phyloP scores from a whole-genome alignment of 2,113 vertebrate genomes.

The Tor tambroides region DNA sequence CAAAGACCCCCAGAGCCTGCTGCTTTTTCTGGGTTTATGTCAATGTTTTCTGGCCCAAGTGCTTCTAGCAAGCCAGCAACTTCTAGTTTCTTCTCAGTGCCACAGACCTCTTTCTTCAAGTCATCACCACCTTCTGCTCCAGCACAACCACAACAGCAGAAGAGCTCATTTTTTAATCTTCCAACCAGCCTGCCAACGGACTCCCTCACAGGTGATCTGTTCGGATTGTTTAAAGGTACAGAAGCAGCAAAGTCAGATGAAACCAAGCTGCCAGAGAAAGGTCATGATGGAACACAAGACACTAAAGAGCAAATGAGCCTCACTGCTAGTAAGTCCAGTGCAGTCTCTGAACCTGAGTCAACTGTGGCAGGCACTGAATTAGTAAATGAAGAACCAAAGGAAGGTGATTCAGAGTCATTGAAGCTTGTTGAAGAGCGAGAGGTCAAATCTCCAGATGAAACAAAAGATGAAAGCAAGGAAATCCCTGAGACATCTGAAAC shows the following conservation, averaged over 20 bases:
- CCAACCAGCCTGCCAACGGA: constrained; percentile 75
- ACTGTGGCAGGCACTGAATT: constrained; percentile 34
- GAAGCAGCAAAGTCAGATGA: constrained; percentile 69
- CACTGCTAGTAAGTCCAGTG: constrained; percentile 6
- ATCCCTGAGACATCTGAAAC: constrained; percentile 2
- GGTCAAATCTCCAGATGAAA: constrained; percentile 41
- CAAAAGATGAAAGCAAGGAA: constrained; percentile 12
- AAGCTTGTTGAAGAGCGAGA: constrained; percentile 57
- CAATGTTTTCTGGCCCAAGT: constrained; percentile 83
- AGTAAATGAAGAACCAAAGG: constrained; percentile 59
- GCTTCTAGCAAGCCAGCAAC: constrained; percentile 78
- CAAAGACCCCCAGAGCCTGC: constrained; percentile 76
- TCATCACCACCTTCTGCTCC: constrained; percentile 64
- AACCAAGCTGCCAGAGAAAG: constrained; percentile 41
- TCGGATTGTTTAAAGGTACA: constrained; percentile 83
- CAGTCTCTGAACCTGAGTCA: constrained; percentile 30
- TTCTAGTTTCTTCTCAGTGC: constrained; percentile 82
- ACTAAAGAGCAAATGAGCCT: constrained; percentile 28
- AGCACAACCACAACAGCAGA: constrained; percentile 75
- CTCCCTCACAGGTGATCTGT: constrained; percentile 81
- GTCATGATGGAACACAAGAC: constrained; percentile 34
- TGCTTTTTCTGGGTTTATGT: constrained; percentile 91
- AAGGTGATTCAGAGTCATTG: constrained; percentile 41
- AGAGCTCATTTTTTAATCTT: constrained; percentile 85
- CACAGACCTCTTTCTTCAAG: constrained; percentile 76